Percentiles rank a stretch among this genome's conserved stretches.
Evolutionary conservation across 2,113 vertebrate genomes (phyloP).

Genomic region (Apus apus): DNA sequence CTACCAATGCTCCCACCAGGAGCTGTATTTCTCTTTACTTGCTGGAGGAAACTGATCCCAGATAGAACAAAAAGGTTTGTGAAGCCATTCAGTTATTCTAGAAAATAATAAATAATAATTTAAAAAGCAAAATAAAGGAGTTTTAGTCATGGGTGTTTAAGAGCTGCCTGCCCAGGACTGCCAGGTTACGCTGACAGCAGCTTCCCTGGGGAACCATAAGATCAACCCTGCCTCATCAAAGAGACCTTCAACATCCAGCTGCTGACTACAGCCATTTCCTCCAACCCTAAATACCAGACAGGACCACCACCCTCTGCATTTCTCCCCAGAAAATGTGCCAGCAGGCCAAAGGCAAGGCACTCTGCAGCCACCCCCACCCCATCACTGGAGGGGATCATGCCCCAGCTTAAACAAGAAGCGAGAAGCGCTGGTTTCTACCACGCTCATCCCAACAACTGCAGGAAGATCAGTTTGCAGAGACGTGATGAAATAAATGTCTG

Average conservation of each 20-base stretch:
- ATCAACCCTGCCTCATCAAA: not conserved
- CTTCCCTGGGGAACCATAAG: not conserved
- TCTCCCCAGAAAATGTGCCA: not conserved
- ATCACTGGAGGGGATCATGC: not conserved
- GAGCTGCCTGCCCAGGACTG: not conserved
- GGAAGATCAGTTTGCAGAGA: not conserved
- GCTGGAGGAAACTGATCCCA: not conserved
- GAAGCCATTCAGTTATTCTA: not conserved
- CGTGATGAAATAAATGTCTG: not conserved
- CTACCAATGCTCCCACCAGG: accelerated
- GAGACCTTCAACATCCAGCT: not conserved
- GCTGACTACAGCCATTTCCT: not conserved
- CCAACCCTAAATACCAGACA: accelerated
- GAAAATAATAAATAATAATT: not conserved
- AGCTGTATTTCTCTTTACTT: not conserved
- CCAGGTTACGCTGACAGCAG: not conserved
- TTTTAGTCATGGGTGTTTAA: not conserved
- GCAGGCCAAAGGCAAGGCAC: not conserved
- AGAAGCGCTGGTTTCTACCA: not conserved
- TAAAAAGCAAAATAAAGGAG: not conserved
- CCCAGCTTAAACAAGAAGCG: not conserved
- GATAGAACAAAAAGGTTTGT: not conserved
- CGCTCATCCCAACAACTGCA: not conserved
- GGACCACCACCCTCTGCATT: not conserved
- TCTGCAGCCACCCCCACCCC: not conserved